Evolutionary conservation across 2,113 vertebrate genomes (phyloP).

Genomic region (Anhinga anhinga): DNA sequence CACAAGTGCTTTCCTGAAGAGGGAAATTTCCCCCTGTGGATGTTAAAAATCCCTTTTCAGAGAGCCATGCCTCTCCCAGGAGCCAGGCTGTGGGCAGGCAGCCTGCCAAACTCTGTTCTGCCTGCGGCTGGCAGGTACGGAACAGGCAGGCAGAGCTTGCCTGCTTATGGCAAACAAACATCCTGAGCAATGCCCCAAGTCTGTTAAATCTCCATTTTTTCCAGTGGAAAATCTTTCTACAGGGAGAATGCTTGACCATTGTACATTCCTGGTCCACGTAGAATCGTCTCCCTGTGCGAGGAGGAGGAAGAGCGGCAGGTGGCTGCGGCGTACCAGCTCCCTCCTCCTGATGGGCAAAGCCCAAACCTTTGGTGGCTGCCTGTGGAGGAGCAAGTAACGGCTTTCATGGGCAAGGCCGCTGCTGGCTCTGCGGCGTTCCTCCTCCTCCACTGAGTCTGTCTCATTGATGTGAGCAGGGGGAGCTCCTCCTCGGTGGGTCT

Average conservation of each 20-base stretch:
- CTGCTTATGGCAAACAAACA: not conserved
- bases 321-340: not conserved
- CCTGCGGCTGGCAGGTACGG: not conserved
- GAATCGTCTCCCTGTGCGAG: accelerated
- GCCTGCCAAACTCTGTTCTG: not conserved
- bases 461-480: not conserved
- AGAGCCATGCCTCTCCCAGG: not conserved
- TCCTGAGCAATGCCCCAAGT: not conserved
- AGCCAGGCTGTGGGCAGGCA: not conserved
- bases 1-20: not conserved
- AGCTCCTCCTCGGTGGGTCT: not conserved
- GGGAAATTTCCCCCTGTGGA: not conserved
- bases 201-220: not conserved
- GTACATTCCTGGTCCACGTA: not conserved
- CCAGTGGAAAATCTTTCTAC: not conserved
- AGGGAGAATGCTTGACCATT: not conserved
- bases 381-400: not conserved
- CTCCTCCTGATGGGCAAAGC: not conserved
- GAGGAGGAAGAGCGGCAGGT: not conserved
- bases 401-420: not conserved
- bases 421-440: not conserved
- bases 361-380: not conserved
- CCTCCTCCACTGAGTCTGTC: not conserved
- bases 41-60: not conserved
- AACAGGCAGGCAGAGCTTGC: not conserved